phyloP scores from a whole-genome alignment of 2,888 invertebrate genomes.

The Cryptocephalus primarius region DNA sequence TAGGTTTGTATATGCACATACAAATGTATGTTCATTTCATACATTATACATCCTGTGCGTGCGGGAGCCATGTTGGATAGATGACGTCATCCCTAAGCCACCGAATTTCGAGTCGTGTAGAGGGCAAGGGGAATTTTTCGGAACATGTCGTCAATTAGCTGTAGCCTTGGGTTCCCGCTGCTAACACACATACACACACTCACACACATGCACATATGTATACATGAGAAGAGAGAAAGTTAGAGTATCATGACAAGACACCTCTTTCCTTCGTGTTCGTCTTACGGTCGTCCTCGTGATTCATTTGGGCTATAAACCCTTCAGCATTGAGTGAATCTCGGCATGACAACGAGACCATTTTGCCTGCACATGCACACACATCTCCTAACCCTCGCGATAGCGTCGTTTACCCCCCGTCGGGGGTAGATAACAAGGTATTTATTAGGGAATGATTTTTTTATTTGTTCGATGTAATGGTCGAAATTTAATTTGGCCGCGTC shows the following conservation, averaged over 20 bases:
- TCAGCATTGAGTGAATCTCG: too few relatives aligned
- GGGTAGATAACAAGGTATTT: not conserved
- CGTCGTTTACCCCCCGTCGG: constrained; percentile 8
- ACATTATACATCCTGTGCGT: constrained; percentile 5
- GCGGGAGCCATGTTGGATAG: constrained; percentile 11
- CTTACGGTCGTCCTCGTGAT: too few relatives aligned
- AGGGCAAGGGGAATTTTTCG: constrained; percentile 15
- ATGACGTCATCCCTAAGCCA: constrained; percentile 7
- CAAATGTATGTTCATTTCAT: not conserved
- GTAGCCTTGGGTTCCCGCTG: constrained; percentile 15
- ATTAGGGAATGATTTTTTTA: not conserved
- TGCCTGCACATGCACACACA: too few relatives aligned
- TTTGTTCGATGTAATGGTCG: not conserved
- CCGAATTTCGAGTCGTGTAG: constrained; percentile 17
- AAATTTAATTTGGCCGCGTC: too few relatives aligned
- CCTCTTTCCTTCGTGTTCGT: too few relatives aligned
- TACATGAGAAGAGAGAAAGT: too few relatives aligned
- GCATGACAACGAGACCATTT: too few relatives aligned
- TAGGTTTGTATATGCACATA: not conserved
- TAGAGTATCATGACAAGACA: too few relatives aligned
- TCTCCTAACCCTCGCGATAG: constrained; percentile 13
- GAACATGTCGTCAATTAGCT: constrained; percentile 28
- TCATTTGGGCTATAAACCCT: too few relatives aligned
- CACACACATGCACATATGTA: too few relatives aligned
- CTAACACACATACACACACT: too few relatives aligned